Evolutionary conservation across 2,797 vertebrate species (phyloP).

Genomic region (Scolopax bukidnonensis): DNA sequence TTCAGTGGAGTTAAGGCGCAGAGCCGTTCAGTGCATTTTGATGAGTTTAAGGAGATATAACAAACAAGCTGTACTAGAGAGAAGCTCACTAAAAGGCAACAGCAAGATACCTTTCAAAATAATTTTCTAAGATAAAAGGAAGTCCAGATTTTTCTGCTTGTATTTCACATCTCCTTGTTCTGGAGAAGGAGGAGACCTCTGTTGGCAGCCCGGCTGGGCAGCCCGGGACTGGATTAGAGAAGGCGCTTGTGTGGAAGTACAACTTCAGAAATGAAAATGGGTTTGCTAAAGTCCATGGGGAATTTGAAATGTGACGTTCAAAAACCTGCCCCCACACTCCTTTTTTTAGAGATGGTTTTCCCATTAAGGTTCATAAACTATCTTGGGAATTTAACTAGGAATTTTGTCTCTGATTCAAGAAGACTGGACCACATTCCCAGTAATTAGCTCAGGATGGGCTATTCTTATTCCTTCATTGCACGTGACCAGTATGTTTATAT

Average conservation of each 20-base stretch:
- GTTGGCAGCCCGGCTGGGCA: not conserved
- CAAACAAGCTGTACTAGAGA: not conserved
- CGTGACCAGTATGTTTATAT: not conserved
- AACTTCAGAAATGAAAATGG: not conserved
- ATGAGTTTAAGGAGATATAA: not conserved
- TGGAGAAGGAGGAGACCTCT: not conserved
- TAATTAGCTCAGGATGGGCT: not conserved
- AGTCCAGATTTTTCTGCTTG: not conserved
- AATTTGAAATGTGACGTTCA: not conserved
- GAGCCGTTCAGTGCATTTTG: accelerated
- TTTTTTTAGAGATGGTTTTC: not conserved
- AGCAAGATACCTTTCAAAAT: not conserved
- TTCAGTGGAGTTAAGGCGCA: not conserved
- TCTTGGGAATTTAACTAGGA: not conserved
- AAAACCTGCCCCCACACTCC: not conserved
- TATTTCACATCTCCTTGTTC: not conserved
- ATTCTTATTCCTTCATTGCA: not conserved
- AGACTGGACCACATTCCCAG: not conserved
- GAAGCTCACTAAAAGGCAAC: not conserved
- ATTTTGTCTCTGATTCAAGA: not conserved
- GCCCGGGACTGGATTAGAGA: not conserved
- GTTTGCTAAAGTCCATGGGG: not conserved
- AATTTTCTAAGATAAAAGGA: not conserved
- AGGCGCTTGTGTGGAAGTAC: not conserved
- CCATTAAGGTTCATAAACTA: not conserved